phyloP scores from a whole-genome alignment of 2,113 vertebrate species.

The Gopherus evgoodei region DNA sequence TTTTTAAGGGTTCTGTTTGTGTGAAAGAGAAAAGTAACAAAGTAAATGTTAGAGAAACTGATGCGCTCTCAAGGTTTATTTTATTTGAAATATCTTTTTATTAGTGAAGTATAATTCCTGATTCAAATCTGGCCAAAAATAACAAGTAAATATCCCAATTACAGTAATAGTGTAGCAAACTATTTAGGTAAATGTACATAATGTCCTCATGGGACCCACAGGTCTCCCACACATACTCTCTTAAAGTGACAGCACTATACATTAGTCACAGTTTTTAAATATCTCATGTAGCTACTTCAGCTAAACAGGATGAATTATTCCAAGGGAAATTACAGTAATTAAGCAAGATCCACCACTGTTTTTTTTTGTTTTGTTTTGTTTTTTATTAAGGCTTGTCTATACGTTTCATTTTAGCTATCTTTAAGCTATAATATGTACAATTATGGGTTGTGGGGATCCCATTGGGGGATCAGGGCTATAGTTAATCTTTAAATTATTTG shows the following conservation, averaged over 20 bases:
- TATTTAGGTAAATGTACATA: neutral
- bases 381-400: neutral
- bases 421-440: rapidly evolving
- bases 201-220: neutral
- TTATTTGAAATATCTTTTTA: neutral
- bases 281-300: neutral
- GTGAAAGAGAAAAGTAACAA: neutral
- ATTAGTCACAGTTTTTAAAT: neutral
- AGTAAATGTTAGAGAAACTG: neutral
- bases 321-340: neutral
- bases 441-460: neutral
- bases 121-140: neutral
- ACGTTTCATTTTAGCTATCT: rapidly evolving
- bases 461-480: neutral
- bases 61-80: neutral
- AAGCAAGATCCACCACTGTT: neutral
- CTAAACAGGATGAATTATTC: neutral
- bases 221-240: neutral
- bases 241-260: neutral
- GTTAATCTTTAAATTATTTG: neutral
- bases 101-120: neutral
- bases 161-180: neutral
- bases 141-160: neutral
- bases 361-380: neutral
- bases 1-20: neutral